Evolutionary conservation across 1,140 invertebrate species (phyloP).

Genomic region (Orchesella cincta): DNA sequence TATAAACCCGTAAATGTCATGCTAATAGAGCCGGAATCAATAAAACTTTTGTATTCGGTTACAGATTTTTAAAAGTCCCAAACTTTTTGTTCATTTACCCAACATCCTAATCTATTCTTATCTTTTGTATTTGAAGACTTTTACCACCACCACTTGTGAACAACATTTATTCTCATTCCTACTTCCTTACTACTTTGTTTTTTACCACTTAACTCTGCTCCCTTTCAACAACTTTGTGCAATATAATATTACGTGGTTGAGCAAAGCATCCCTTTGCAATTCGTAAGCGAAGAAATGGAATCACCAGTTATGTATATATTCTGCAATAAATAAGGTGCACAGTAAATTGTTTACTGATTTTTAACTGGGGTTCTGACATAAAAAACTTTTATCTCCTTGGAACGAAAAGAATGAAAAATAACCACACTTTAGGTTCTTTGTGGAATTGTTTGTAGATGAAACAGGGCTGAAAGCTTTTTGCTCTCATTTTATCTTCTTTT

Average conservation of each 20-base stretch:
- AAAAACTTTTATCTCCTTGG: neutral
- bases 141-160: slow-evolving; percentile 1
- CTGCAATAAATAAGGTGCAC: neutral
- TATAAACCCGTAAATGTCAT: slow-evolving; percentile 24
- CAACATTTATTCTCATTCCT: neutral
- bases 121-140: slow-evolving; percentile 40
- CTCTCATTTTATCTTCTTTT: neutral
- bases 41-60: slow-evolving; percentile 32
- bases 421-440: neutral
- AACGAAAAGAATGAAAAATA: neutral
- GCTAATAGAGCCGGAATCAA: slow-evolving; percentile 44
- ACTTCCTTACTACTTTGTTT: neutral
- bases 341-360: no score
- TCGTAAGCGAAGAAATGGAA: neutral
- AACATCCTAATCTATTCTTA: no score
- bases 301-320: neutral
- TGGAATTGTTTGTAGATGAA: neutral
- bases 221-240: neutral
- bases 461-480: slow-evolving; percentile 7
- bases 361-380: neutral
- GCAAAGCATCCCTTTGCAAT: no score
- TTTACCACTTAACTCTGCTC: slow-evolving; percentile 2
- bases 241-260: no score
- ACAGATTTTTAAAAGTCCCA: neutral
- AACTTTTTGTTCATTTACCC: no score